These are phyloP conservation scores for Cantharis rufa DNA, from an alignment of 2,888 invertebrate genomes.

Conservation along the genomic window DNA sequence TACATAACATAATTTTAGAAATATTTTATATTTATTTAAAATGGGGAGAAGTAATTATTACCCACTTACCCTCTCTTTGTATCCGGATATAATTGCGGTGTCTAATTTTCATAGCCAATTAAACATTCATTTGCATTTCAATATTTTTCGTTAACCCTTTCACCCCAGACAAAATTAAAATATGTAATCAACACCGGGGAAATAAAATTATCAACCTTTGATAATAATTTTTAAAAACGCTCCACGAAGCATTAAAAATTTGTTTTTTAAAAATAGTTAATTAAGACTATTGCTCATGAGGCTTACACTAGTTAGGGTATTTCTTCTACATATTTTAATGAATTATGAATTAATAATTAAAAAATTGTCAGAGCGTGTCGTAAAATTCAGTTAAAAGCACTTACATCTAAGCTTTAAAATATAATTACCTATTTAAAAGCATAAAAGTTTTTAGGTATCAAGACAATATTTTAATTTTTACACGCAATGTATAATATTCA, in stretches of 20 bases:
- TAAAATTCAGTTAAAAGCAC: background rate
- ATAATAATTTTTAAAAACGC: background rate
- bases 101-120: background rate
- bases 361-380: background rate
- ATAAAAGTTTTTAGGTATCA: background rate
- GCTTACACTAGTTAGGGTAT: background rate
- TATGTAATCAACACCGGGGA: background rate
- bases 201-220: background rate
- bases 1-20: too few relatives aligned
- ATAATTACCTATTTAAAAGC: background rate
- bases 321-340: background rate
- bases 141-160: background rate
- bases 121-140: background rate
- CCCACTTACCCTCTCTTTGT: background rate
- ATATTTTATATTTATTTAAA: too few relatives aligned
- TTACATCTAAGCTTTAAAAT: background rate
- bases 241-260: background rate
- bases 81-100: background rate
- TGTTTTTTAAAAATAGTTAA: background rate
- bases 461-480: background rate
- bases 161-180: background rate
- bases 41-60: background rate
- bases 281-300: background rate
- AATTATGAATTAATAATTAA: background rate
- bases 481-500: background rate